Percentiles rank a stretch among this genome's conserved stretches.
Conservation (phyloP, 2,113 vertebrate species). For the Cisticola juncidis region DNA sequence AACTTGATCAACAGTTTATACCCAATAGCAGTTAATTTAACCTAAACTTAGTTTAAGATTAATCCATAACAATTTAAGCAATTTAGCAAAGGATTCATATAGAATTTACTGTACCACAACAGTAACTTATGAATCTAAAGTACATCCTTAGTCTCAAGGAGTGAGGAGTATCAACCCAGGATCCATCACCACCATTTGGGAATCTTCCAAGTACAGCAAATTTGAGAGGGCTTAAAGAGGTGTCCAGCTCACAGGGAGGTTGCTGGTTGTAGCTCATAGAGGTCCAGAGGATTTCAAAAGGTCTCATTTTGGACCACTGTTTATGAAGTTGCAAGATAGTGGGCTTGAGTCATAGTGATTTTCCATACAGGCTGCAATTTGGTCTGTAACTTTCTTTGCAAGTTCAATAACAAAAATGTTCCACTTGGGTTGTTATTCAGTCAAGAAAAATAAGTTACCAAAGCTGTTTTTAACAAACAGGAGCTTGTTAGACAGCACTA, state of each 20-base stretch:
- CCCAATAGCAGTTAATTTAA: neutral
- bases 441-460: neutral
- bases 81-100: neutral
- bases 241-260: neutral
- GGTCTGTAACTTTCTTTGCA: rapidly evolving
- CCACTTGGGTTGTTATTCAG: neutral
- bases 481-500: neutral
- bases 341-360: neutral
- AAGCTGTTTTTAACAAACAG: neutral
- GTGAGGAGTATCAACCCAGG: neutral
- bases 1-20: neutral
- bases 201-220: neutral
- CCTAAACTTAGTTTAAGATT: neutral
- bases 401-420: neutral
- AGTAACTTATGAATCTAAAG: neutral
- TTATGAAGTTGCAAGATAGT: neutral
- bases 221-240: neutral
- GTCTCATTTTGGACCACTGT: neutral
- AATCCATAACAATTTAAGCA: neutral
- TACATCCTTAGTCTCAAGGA: neutral
- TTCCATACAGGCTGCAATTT: neutral
- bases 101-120: neutral
- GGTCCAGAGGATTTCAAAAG: neutral
- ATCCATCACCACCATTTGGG: rapidly evolving
- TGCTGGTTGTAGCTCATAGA: neutral